Percentiles rank a stretch among this genome's conserved stretches.
Evolutionary conservation across 2,797 vertebrate genomes (phyloP).

Genomic region (Falco concolor): DNA sequence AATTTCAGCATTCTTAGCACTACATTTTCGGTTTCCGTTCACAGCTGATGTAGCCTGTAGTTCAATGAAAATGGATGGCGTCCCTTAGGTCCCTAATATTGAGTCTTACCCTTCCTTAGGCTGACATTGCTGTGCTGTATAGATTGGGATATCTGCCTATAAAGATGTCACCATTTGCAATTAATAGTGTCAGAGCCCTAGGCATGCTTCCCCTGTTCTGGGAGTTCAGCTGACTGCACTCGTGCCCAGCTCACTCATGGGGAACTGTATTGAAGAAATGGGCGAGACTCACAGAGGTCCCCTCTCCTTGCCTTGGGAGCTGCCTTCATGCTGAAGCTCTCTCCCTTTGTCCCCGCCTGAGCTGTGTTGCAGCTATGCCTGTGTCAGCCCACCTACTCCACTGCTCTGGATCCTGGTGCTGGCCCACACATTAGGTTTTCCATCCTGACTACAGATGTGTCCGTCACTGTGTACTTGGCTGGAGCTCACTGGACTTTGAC

Average conservation of each 20-base stretch:
- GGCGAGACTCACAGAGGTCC: neutral
- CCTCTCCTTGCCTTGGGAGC: neutral
- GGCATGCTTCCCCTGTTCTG: neutral
- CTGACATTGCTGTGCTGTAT: neutral
- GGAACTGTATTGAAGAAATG: neutral
- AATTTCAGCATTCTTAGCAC: neutral
- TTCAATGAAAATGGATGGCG: neutral
- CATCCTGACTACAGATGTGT: neutral
- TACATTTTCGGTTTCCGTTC: neutral
- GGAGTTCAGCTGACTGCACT: neutral
- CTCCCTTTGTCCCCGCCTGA: neutral
- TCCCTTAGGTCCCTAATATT: neutral
- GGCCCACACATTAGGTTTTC: too few relatives aligned
- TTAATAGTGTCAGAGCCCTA: neutral
- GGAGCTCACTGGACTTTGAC: neutral
- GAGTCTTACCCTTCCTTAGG: neutral
- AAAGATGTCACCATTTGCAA: neutral
- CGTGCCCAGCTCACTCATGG: accelerated
- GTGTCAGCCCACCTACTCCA: neutral
- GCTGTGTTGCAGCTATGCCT: neutral
- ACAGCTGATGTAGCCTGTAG: neutral
- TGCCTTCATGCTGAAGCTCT: neutral
- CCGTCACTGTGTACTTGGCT: neutral
- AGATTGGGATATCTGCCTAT: neutral
- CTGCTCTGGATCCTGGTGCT: neutral